These are phyloP conservation scores for Eueremaeus valkanovi DNA, from an alignment of 2,888 invertebrate species.

Conservation along the genomic window DNA sequence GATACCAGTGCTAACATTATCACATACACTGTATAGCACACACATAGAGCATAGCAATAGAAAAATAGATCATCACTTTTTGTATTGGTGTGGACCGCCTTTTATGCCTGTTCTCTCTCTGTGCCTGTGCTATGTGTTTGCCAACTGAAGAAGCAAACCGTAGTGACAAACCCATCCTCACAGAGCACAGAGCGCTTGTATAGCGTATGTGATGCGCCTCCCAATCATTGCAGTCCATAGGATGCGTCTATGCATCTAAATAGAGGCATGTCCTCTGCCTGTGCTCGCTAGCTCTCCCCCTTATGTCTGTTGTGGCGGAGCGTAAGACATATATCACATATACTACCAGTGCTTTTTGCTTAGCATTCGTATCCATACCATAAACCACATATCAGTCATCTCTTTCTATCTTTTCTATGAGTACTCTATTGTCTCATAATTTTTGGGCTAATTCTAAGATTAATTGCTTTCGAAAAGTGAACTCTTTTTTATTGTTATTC, in stretches of 20 bases:
- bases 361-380: too few relatives aligned
- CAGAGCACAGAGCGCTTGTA: not conserved
- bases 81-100: not conserved
- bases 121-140: too few relatives aligned
- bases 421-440: too few relatives aligned
- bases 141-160: not conserved
- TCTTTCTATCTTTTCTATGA: too few relatives aligned
- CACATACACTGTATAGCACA: too few relatives aligned
- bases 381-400: too few relatives aligned
- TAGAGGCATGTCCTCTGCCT: not conserved
- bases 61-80: not conserved
- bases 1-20: not conserved
- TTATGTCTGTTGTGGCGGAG: not conserved
- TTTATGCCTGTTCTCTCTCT: not conserved
- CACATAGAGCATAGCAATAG: not conserved
- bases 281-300: not conserved
- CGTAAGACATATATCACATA: not conserved
- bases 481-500: too few relatives aligned
- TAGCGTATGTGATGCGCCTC: slow-evolving; percentile 37
- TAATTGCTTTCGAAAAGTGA: too few relatives aligned
- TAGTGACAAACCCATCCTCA: slow-evolving; percentile 1
- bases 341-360: too few relatives aligned
- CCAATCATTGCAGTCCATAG: slow-evolving; percentile 28
- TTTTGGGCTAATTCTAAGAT: too few relatives aligned
- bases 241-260: not conserved